These are phyloP conservation scores for Nymphicus hollandicus DNA, from an alignment of 2,113 vertebrate species.

Conservation along the genomic window DNA sequence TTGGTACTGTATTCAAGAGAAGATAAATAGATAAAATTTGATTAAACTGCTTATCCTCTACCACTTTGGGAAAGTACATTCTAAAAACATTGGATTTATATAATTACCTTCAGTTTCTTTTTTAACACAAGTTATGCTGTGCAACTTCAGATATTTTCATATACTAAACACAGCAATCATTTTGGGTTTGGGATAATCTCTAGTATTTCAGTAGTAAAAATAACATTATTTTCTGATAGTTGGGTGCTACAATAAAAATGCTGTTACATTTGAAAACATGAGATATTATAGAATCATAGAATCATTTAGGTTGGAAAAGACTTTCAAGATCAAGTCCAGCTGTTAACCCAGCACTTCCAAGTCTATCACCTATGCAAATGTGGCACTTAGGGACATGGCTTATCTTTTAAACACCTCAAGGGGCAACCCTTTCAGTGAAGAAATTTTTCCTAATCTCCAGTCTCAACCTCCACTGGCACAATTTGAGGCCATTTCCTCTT, in stretches of 20 bases:
- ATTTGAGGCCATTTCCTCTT: not conserved
- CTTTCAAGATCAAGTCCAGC: not conserved
- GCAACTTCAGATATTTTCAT: not conserved
- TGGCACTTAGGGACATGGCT: too few relatives aligned
- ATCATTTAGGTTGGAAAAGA: not conserved
- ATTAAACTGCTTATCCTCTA: not conserved
- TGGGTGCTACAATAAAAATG: not conserved
- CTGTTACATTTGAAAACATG: not conserved
- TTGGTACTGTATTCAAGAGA: not conserved
- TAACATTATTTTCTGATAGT: not conserved
- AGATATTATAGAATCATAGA: not conserved
- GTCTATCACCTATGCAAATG: not conserved
- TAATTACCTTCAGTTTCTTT: not conserved
- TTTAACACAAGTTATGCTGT: not conserved
- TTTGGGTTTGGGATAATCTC: not conserved
- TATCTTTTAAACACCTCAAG: not conserved
- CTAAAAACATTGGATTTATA: not conserved
- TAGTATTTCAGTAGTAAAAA: not conserved
- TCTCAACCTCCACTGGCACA: not conserved
- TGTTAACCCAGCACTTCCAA: not conserved
- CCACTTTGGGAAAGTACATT: not conserved
- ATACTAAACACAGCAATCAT: not conserved
- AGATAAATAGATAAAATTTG: not conserved
- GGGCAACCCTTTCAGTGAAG: not conserved
- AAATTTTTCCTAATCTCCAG: not conserved